phyloP scores from a whole-genome alignment of 2,888 invertebrate species.

The Drosophila phalerata region DNA sequence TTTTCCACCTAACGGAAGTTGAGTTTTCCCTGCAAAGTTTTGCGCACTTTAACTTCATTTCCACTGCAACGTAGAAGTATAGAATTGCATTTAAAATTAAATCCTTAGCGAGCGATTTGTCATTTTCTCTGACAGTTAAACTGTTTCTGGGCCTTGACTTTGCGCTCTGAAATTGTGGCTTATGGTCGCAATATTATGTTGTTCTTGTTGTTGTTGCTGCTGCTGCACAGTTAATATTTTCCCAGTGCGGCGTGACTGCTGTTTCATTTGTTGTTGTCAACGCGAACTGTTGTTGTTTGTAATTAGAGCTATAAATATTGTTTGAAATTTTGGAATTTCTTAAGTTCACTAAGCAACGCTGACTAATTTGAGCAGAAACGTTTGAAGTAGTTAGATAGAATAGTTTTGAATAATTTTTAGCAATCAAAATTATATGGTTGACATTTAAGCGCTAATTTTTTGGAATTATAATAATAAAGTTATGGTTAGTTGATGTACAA shows the following conservation, averaged over 20 bases:
- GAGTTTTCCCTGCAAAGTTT: conserved; percentile 41
- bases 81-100: conserved; percentile 77
- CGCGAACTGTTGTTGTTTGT: conserved; percentile 64
- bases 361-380: conserved; percentile 22
- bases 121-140: conserved; percentile 77
- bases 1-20: conserved; percentile 47
- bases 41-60: conserved; percentile 67
- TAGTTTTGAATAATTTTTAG: conserved; percentile 14
- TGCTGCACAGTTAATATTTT: conserved; percentile 44
- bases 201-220: conserved; percentile 1
- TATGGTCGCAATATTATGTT: conserved; percentile 64
- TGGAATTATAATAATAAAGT: not conserved
- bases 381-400: conserved; percentile 24
- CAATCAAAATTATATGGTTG: not conserved
- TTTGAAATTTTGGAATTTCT: conserved; percentile 9
- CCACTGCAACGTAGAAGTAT: conserved; percentile 62
- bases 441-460: not conserved
- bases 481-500: not conserved
- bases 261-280: conserved; percentile 56
- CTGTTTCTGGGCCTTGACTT: conserved; percentile 53
- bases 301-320: conserved; percentile 69
- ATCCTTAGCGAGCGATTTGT: conserved; percentile 78
- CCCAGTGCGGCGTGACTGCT: conserved; percentile 67
- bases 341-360: conserved; percentile 2
- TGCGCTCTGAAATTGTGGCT: conserved; percentile 60